Evolutionary conservation across 2,113 vertebrate genomes (phyloP), one percentile per base, ranked within the genome.

Genomic region (Todiramphus chloris): DNA sequence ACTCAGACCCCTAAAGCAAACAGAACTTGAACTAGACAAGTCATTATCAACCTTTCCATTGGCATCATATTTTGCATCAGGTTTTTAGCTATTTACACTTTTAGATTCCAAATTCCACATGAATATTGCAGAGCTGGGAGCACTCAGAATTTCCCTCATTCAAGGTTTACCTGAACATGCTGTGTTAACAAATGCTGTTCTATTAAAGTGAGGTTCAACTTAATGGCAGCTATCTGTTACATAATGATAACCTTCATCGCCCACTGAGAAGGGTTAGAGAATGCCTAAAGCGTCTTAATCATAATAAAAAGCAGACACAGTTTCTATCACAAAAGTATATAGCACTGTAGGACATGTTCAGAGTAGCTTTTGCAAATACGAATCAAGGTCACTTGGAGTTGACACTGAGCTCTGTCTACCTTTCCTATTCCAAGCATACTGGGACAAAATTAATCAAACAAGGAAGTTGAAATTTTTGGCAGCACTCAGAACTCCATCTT

Each of bases 301-400:
- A 30, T 24, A 67, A 83, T 46, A 62, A 91, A 90, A 91, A 75
- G 12, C 43, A 44, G 6, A 12, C 70, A 82, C 4, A 56, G 7
- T 51, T 96, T 83, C 62, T 83, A 44, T 68, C 20, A 35, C 74
- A 92, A 81, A 82, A 48, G 7, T 27, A 27, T 85, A 60, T 59
- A 87, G 51, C 53, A 63, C 2, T 55, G 43, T 66, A 63, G 56
- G 30, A 41, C 13, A 28, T 46, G 94, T 93, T 84, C 11, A 4
- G 63, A 80, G 23, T 50, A 89, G 75, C 20, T 84, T 91, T 91
- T 84, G 53, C 48, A 92, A 94, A 68, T 5, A 87, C 51, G n/a
- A 93, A 85, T 69, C 75, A 93, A 90, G 83, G 74, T 77, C 83
- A 86, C 85, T 94, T 93, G 59, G 35, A 81, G 39, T 89, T 83